Percentiles rank a stretch among this genome's conserved stretches.
These are phyloP conservation scores for Arctia plantaginis DNA, from an alignment of 2,888 invertebrate species.

Conservation along the genomic window DNA sequence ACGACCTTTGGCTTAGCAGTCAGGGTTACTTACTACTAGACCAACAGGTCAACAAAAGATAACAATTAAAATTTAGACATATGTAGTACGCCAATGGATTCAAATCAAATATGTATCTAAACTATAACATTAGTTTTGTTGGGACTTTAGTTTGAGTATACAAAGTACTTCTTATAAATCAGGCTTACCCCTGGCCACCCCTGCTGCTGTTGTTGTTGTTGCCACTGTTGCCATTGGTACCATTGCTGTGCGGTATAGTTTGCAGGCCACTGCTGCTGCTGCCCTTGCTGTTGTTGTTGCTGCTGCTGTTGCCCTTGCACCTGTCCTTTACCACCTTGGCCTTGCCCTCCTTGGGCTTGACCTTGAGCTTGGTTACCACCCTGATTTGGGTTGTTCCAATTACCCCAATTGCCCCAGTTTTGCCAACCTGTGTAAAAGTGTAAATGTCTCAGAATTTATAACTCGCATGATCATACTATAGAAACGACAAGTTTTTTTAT, in stretches of 20 bases:
- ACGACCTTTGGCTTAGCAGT: no score
- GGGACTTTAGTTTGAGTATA: neutral
- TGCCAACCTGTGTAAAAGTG: constrained; percentile 62
- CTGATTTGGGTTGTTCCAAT: constrained; percentile 65
- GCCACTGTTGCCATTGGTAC: constrained; percentile 85
- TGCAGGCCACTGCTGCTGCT: constrained; percentile 65
- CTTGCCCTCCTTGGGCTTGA: constrained; percentile 9
- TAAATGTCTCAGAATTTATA: neutral
- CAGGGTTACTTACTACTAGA: no score
- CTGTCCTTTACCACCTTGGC: constrained; percentile 32
- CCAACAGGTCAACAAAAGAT: no score
- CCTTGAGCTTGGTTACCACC: constrained; percentile 24
- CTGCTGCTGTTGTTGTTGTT: constrained; percentile 80
- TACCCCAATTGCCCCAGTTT: constrained; percentile 75
- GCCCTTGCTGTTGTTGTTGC: constrained; percentile 42
- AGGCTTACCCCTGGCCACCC: constrained; percentile 72
- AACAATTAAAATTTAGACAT: no score
- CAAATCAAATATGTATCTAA: no score
- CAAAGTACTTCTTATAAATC: neutral
- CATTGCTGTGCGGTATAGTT: constrained; percentile 80
- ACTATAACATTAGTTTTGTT: no score
- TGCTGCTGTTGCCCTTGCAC: constrained; percentile 39
- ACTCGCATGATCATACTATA: neutral
- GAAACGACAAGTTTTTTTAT: no score
- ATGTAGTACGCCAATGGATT: no score